These are phyloP conservation scores for Synanthedon formicaeformis DNA, from an alignment of 2,888 invertebrate species.

Conservation along the genomic window DNA sequence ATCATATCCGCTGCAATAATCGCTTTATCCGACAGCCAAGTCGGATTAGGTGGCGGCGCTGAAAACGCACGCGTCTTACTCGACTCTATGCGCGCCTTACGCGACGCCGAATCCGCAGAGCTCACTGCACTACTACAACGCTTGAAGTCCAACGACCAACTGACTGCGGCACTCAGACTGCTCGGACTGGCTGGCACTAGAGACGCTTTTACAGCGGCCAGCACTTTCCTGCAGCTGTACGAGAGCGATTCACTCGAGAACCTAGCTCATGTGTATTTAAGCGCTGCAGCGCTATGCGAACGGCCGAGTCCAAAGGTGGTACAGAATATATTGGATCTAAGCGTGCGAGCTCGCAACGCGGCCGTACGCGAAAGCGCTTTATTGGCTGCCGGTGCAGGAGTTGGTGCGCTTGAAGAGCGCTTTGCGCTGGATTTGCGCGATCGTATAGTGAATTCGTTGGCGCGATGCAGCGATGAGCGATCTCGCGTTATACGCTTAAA, in stretches of 20 bases:
- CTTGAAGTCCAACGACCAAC: not conserved
- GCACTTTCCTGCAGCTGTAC: constrained; percentile 24
- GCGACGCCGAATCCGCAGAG: not conserved
- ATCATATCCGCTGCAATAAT: too few relatives aligned
- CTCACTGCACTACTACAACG: not conserved
- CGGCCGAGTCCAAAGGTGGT: constrained; percentile 11
- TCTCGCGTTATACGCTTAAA: constrained; percentile 23
- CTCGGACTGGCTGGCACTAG: constrained; percentile 28
- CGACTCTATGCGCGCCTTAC: not conserved
- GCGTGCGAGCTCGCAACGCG: constrained; percentile 15
- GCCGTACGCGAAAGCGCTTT: constrained; percentile 10
- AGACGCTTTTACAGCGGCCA: constrained; percentile 24
- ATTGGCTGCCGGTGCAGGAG: constrained; percentile 5
- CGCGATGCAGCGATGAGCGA: constrained; percentile 16
- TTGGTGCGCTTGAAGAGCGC: constrained; percentile 1
- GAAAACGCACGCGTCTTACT: not conserved
- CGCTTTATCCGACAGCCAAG: not conserved
- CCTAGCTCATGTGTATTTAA: not conserved
- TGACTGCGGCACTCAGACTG: not conserved
- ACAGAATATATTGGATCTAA: not conserved
- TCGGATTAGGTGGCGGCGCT: not conserved
- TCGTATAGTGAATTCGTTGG: constrained; percentile 11
- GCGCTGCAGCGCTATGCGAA: constrained; percentile 10
- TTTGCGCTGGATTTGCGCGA: constrained; percentile 2
- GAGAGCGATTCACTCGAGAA: constrained; percentile 9